Conservation (phyloP, 1,140 invertebrate genomes). For the Lutraria rhynchaena region DNA sequence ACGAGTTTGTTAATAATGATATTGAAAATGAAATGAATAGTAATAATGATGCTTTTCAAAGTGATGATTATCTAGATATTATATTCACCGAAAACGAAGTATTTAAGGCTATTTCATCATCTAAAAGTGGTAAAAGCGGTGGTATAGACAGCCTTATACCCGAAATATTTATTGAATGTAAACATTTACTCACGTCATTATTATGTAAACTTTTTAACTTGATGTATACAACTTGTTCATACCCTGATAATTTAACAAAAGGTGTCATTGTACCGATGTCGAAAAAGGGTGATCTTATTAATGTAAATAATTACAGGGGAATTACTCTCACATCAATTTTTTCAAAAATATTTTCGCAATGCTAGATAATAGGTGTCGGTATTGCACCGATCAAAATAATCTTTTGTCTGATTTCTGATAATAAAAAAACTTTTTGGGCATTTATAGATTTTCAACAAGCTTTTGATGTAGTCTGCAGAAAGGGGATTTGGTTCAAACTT, state of each 20-base stretch:
- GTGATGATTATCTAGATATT: not conserved
- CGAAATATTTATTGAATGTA: constrained; percentile 18
- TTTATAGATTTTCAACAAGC: constrained; percentile 48
- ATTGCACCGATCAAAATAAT: constrained; percentile 26
- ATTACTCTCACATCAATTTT: constrained; percentile 41
- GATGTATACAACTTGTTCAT: constrained; percentile 14
- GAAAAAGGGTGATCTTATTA: constrained; percentile 42
- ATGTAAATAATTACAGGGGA: too few relatives aligned
- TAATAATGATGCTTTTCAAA: not conserved
- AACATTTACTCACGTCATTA: not conserved
- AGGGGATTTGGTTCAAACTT: too few relatives aligned
- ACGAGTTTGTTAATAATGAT: not conserved
- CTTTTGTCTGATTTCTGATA: constrained; percentile 28
- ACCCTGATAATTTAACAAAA: constrained; percentile 25
- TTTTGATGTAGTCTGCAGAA: too few relatives aligned
- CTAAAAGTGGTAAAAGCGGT: not conserved
- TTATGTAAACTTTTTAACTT: constrained; percentile 20
- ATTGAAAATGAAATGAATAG: not conserved
- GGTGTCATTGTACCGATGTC: too few relatives aligned
- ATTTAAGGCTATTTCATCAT: not conserved
- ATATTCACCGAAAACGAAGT: not conserved
- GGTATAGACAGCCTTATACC: not conserved
- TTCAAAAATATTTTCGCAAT: constrained; percentile 40
- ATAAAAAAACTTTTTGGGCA: constrained; percentile 2
- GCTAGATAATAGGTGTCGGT: constrained; percentile 28